Percentiles rank a stretch among this genome's conserved stretches.
phyloP scores from a whole-genome alignment of 92 coral and sea anemone species.

The Palythoa grandiflora region DNA sequence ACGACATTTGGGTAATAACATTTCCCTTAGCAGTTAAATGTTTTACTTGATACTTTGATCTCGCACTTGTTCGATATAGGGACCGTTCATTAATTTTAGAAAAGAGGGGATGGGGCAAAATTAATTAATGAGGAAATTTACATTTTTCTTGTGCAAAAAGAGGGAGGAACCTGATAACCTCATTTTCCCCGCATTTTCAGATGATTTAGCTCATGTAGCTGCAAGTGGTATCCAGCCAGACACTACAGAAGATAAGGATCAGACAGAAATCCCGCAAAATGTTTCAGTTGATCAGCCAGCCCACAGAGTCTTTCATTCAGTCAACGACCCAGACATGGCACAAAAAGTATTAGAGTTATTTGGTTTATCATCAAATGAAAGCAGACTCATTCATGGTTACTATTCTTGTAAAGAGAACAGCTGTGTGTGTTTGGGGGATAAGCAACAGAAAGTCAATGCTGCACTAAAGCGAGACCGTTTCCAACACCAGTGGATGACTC shows the following conservation, averaged over 20 bases:
- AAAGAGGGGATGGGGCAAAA: conserved; percentile 30
- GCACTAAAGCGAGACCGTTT: conserved; percentile 54
- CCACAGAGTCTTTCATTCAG: conserved; percentile 12
- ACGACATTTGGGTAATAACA: conserved; percentile 28
- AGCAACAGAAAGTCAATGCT: conserved; percentile 48
- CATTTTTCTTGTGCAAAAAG: conserved; percentile 27
- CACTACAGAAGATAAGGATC: conserved; percentile 5
- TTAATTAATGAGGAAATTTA: conserved; percentile 25
- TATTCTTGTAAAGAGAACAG: conserved; percentile 51
- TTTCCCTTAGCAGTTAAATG: conserved; percentile 28
- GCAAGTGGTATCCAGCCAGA: conserved; percentile 14
- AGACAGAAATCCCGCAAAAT: conserved; percentile 11
- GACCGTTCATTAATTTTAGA: conserved; percentile 27
- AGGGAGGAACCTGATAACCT: conserved; percentile 22
- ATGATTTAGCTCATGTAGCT: conserved; percentile 11
- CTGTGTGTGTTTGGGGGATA: conserved; percentile 53
- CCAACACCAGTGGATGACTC: conserved; percentile 44
- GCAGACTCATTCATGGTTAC: conserved; percentile 48
- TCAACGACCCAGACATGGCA: conserved; percentile 10
- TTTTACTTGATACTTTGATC: conserved; percentile 24
- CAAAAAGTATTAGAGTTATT: conserved; percentile 8
- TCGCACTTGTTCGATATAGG: conserved; percentile 29
- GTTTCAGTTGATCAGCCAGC: conserved; percentile 13
- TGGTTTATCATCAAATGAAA: conserved; percentile 9
- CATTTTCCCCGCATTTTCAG: conserved; percentile 29